phyloP scores from a whole-genome alignment of 2,797 vertebrate species.

The Hemitrygon akajei region DNA sequence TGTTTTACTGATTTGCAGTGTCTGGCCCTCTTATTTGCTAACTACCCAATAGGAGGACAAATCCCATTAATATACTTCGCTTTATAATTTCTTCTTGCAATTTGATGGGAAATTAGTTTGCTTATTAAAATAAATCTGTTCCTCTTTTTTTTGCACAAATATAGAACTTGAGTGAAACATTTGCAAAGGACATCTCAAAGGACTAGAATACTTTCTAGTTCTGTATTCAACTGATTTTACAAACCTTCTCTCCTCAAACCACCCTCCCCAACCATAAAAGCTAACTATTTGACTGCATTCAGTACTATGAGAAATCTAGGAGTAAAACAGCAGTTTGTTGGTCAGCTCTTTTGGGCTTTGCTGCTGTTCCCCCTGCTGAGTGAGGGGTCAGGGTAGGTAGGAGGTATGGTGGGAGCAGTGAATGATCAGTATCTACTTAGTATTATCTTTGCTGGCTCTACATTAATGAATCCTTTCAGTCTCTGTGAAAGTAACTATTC shows the following conservation, averaged over 20 bases:
- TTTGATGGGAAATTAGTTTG: neutral
- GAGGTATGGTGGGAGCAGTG: too few species aligned
- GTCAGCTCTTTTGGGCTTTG: neutral
- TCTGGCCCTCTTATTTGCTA: too few species aligned
- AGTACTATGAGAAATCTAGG: neutral
- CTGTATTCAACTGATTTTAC: neutral
- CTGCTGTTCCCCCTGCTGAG: neutral
- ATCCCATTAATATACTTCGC: neutral
- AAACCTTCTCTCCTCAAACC: neutral
- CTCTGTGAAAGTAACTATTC: neutral
- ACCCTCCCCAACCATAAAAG: too few species aligned
- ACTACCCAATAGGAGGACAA: neutral
- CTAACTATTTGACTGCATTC: neutral
- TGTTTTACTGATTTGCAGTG: neutral
- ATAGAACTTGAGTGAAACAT: neutral
- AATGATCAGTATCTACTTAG: neutral
- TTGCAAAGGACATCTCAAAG: neutral
- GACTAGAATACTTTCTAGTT: neutral
- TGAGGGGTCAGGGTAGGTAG: too few species aligned
- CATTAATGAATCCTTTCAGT: neutral
- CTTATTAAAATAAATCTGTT: neutral
- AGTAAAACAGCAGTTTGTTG: neutral
- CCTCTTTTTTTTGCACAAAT: neutral
- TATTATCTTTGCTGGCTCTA: neutral
- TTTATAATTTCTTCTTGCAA: neutral